These are phyloP conservation scores for Ephialtes manifestator DNA, from an alignment of 2,888 invertebrate genomes.

Conservation along the genomic window DNA sequence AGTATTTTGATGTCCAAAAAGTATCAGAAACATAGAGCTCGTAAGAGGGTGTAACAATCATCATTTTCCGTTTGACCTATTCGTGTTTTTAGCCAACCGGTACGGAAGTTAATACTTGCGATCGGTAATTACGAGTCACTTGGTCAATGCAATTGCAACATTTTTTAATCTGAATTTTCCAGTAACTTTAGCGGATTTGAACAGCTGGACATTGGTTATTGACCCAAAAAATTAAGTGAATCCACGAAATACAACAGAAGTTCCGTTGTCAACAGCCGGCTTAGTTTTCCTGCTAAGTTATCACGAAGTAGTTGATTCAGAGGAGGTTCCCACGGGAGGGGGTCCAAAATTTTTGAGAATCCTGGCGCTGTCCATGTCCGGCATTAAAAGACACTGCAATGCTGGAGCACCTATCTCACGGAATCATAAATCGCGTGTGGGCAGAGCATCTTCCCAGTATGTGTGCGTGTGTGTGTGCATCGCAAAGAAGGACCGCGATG, in stretches of 20 bases:
- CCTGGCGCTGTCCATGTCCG: constrained; percentile 53
- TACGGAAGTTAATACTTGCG: no score
- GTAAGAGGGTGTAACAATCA: no score
- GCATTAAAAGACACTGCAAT: constrained; percentile 57
- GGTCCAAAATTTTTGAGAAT: constrained; percentile 56
- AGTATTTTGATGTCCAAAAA: no score
- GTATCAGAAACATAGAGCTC: no score
- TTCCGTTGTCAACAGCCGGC: background rate
- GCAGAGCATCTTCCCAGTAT: constrained; percentile 31
- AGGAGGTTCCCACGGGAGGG: constrained; percentile 63
- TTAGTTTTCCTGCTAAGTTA: background rate
- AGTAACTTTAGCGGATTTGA: no score
- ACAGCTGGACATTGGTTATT: no score
- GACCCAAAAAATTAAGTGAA: background rate
- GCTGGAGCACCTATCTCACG: constrained; percentile 43
- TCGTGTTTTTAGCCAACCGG: no score
- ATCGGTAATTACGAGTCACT: no score
- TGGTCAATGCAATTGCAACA: no score
- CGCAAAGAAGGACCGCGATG: constrained; percentile 12
- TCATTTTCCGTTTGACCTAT: no score
- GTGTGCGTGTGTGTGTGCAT: constrained; percentile 12
- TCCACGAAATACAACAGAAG: background rate
- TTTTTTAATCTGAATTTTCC: no score
- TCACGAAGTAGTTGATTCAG: background rate
- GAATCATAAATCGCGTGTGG: constrained; percentile 68